Percentiles rank a stretch among this genome's conserved stretches.
Conservation (phyloP, 1,140 invertebrate genomes). For the Babylonia areolata region DNA sequence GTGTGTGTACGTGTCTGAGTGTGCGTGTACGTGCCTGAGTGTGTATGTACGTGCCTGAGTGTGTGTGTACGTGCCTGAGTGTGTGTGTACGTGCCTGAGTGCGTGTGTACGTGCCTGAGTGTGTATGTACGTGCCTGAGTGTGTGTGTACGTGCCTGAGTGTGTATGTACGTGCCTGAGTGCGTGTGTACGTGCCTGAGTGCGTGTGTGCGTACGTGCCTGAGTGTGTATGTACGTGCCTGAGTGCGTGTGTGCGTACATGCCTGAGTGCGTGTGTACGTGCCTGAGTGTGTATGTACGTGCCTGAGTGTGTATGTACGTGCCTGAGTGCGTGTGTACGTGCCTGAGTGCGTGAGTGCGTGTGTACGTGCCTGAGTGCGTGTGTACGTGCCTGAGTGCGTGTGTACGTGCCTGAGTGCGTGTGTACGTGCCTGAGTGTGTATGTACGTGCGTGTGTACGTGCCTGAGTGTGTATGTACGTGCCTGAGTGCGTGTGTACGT, state of each 20-base stretch:
- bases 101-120: background rate
- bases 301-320: background rate
- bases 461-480: background rate
- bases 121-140: background rate
- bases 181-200: background rate
- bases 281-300: background rate
- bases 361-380: background rate
- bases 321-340: background rate
- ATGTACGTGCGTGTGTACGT: background rate
- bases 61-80: background rate
- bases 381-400: background rate
- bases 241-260: background rate
- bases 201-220: background rate
- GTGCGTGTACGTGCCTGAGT: background rate
- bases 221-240: too few relatives aligned
- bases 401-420: background rate
- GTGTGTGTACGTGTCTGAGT: background rate
- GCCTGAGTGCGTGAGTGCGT: background rate
- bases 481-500: background rate
- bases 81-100: background rate
- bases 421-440: background rate
- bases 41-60: background rate
- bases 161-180: background rate
- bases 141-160: background rate
- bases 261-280: background rate